A percentile compares a stretch with the other conserved stretches of the same genome.
These are phyloP conservation scores for Coracopsis vasa DNA, from an alignment of 2,113 vertebrate genomes.

Conservation along the genomic window DNA sequence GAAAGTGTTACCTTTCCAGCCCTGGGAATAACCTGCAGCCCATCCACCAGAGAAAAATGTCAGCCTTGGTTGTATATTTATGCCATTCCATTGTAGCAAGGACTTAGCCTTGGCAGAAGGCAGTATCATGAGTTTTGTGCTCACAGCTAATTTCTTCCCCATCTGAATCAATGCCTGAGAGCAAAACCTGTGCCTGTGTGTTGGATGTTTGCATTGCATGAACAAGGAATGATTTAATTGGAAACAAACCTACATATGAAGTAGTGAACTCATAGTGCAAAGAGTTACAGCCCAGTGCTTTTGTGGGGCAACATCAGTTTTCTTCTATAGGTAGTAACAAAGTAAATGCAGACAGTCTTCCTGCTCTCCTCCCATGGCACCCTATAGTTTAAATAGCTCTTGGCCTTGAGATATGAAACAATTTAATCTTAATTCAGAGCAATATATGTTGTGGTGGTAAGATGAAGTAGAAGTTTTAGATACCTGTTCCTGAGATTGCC, in stretches of 20 bases:
- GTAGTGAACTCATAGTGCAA: neutral
- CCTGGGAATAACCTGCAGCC: neutral
- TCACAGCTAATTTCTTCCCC: neutral
- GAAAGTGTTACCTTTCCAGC: neutral
- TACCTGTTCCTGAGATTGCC: neutral
- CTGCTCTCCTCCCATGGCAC: neutral
- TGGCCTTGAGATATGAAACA: neutral
- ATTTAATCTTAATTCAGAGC: constrained; percentile 10
- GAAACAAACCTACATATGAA: neutral
- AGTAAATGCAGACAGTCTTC: neutral
- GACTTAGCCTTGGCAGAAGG: neutral
- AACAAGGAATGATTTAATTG: neutral
- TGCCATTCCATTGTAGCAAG: neutral
- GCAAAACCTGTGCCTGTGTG: accelerated
- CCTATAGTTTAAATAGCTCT: neutral
- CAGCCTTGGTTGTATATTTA: neutral
- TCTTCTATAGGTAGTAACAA: neutral
- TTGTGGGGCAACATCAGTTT: neutral
- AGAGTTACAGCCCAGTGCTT: neutral
- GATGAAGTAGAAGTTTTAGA: neutral
- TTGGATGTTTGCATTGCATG: neutral
- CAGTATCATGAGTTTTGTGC: neutral
- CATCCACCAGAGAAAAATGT: neutral
- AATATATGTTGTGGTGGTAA: neutral
- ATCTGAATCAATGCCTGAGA: neutral